These are phyloP conservation scores for Philaethria dido DNA, from an alignment of 2,888 invertebrate species.

Conservation along the genomic window DNA sequence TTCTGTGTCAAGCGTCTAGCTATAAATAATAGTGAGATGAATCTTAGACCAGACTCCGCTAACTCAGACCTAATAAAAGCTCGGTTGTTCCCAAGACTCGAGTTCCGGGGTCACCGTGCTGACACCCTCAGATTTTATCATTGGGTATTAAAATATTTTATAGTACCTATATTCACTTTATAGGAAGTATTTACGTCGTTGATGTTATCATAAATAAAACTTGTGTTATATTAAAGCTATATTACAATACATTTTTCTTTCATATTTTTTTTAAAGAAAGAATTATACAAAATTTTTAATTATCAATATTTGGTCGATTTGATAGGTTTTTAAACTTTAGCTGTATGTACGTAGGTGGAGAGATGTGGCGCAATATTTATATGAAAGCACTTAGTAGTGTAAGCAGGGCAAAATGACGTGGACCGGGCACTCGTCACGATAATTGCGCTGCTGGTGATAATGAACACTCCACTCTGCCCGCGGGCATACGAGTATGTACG, in stretches of 20 bases:
- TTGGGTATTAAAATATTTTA: conserved; percentile 21
- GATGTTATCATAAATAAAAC: neutral
- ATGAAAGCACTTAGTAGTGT: conserved; percentile 23
- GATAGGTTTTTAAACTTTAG: neutral
- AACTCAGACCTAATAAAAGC: conserved; percentile 42
- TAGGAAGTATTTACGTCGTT: neutral
- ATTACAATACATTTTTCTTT: neutral
- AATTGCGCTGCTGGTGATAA: conserved; percentile 62
- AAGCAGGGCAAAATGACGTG: conserved; percentile 25
- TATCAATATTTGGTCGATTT: too few relatives aligned
- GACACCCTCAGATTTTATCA: conserved; percentile 30
- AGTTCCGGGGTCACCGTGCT: conserved; percentile 59
- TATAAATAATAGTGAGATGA: conserved; percentile 38
- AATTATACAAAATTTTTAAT: neutral
- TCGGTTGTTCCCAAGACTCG: conserved; percentile 49
- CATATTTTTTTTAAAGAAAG: too few relatives aligned
- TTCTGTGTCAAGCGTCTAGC: conserved; percentile 33
- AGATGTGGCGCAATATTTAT: conserved; percentile 29
- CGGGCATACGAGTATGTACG: neutral
- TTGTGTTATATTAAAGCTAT: neutral
- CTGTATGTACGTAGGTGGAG: conserved; percentile 4
- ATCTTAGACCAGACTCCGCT: conserved; percentile 35
- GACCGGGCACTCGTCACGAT: conserved; percentile 43
- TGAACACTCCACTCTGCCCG: conserved; percentile 46
- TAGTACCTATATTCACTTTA: neutral